Percentiles rank a stretch among this genome's conserved stretches.
Evolutionary conservation across 1,140 invertebrate species (phyloP).

Genomic region (Hydropsyche tenuis): DNA sequence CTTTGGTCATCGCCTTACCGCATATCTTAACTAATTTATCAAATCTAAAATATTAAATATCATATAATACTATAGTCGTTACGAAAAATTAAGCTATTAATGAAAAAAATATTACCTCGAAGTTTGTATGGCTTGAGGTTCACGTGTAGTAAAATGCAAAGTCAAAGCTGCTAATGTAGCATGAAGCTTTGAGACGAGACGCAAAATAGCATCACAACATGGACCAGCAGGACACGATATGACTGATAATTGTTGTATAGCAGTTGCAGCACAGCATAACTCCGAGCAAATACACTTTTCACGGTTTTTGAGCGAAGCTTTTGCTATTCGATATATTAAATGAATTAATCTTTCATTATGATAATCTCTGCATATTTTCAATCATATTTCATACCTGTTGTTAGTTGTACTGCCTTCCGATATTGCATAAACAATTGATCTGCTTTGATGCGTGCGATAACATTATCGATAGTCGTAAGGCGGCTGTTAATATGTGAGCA

Average conservation of each 20-base stretch:
- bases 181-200: slow-evolving; percentile 36
- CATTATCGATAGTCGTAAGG: slow-evolving; percentile 31
- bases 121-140: background rate
- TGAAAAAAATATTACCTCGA: slow-evolving; percentile 17
- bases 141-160: slow-evolving; percentile 28
- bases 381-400: slow-evolving; percentile 5
- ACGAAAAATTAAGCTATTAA: background rate
- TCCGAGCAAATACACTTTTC: slow-evolving; percentile 37
- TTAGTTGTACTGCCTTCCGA: slow-evolving; percentile 3
- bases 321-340: slow-evolving; percentile 18
- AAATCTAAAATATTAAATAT: slow-evolving; percentile 55
- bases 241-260: background rate
- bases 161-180: slow-evolving; percentile 24
- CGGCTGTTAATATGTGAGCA: slow-evolving; percentile 24
- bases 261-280: slow-evolving; percentile 5
- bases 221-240: slow-evolving; percentile 33
- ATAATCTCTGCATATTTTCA: background rate
- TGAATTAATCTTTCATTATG: background rate
- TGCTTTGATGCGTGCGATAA: slow-evolving; percentile 33
- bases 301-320: slow-evolving; percentile 39
- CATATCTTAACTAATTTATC: slow-evolving; percentile 61
- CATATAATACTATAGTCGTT: background rate
- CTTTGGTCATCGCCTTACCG: slow-evolving; percentile 60
- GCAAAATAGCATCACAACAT: slow-evolving; percentile 34
- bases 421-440: slow-evolving; percentile 29